Evolutionary conservation across 2,113 vertebrate genomes (phyloP).

Genomic region (Progne subis): DNA sequence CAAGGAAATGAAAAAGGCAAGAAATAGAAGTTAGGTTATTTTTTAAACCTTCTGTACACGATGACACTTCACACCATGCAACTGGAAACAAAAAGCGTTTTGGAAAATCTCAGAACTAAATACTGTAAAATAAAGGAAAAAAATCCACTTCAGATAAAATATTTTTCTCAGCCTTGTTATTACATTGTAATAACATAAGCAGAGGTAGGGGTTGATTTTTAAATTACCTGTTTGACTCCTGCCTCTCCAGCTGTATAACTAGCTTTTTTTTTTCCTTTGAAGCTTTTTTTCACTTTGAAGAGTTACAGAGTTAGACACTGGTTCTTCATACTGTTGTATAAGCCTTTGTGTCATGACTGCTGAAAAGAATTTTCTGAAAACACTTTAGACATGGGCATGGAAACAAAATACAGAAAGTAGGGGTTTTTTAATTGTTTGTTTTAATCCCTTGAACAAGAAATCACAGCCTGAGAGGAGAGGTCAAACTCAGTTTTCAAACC

Average conservation of each 20-base stretch:
- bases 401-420: background rate
- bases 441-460: constrained; percentile 6
- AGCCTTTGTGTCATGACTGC: background rate
- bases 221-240: background rate
- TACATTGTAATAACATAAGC: background rate
- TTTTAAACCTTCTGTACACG: background rate
- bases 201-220: background rate
- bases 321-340: background rate
- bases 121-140: background rate
- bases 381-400: background rate
- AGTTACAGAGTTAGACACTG: background rate
- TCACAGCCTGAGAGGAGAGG: background rate
- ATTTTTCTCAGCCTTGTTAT: background rate
- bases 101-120: constrained; percentile 12
- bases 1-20: constrained; percentile 30
- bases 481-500: background rate
- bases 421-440: background rate
- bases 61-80: background rate
- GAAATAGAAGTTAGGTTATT: background rate
- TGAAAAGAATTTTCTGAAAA: constrained; percentile 7
- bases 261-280: background rate
- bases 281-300: background rate
- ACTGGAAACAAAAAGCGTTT: background rate
- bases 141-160: background rate
- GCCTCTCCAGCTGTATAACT: background rate